phyloP scores from a whole-genome alignment of 2,888 invertebrate genomes.

The Arctia plantaginis region DNA sequence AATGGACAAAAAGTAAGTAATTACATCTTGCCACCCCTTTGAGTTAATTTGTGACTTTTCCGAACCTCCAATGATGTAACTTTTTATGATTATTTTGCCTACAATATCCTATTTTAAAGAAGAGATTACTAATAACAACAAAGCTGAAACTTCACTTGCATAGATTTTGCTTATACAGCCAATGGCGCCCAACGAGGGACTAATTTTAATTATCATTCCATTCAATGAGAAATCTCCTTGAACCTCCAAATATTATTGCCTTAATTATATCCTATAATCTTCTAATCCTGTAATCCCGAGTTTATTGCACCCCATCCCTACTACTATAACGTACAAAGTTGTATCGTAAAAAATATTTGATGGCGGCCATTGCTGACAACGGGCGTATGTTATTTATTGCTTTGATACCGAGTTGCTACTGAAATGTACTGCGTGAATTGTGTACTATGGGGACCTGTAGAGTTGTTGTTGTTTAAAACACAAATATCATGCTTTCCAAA shows the following conservation, averaged over 20 bases:
- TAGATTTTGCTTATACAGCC: neutral
- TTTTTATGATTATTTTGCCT: too few species aligned
- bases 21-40: too few species aligned
- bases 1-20: too few species aligned
- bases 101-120: too few species aligned
- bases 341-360: constrained; percentile 47
- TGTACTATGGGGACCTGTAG: neutral
- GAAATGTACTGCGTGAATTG: neutral
- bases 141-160: neutral
- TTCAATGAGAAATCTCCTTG: neutral
- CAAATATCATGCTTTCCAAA: neutral
- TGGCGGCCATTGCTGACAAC: constrained; percentile 27
- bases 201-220: constrained; percentile 4
- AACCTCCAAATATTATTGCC: neutral
- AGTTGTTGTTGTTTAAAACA: neutral
- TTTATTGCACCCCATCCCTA: constrained; percentile 12
- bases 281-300: constrained; percentile 9
- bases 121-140: too few species aligned
- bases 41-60: too few species aligned
- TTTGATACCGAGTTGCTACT: constrained; percentile 9
- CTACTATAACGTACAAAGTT: constrained; percentile 30
- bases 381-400: constrained; percentile 37
- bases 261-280: constrained; percentile 7
- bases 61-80: too few species aligned
- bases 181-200: constrained; percentile 21